Evolutionary conservation across 2,797 vertebrate species (phyloP), one percentile per base, ranked within the genome.

Genomic region (Oreochromis mossambicus): DNA sequence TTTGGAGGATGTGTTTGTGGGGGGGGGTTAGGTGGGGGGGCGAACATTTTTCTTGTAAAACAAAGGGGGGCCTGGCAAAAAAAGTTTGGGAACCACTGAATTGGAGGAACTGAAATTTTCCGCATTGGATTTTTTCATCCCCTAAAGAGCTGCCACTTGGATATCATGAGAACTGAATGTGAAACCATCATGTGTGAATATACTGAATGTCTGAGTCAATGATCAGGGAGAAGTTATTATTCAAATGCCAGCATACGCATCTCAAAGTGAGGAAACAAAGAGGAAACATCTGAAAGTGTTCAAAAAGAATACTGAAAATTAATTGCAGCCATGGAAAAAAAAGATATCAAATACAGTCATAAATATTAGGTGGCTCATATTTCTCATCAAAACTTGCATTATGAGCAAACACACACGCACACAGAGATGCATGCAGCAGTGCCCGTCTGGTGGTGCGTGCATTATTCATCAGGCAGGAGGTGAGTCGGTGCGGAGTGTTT

Each of bases 391-490:
- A 86, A 32, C 66, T 29, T 54, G 38, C 52, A 66, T 89, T 66
- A 80, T 46, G 24, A 29, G 43, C 4, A n/a, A 19, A 50, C 43
- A 19, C 24, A 29, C 26, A 32, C 29, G 54, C 80, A 83, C 58
- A 84, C 76, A 81, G 63, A 61, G 50, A 48, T 63, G 77, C 87
- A 70, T 56, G 79, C 88, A 88, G 89, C 87, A 86, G 93, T 88
- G 89, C 91, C 91, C 92, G 92, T 95, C 94, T 96, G 95, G 87
- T 84, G 89, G 19, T 11, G 83, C 94, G 85, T 97, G 88, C 91
- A 96, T 97, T 96, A 97, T 97, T 96, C 91, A 97, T 96, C 88
- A 95, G 79, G 90, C 87, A 75, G 66, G 83, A 93, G 90, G 87
- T 90, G 54, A 92, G 94, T 92, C 81, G 43, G 86, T 24, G 87